Conservation (phyloP, 92 coral and sea anemone genomes). For the Umimayanthus chanpuru region DNA sequence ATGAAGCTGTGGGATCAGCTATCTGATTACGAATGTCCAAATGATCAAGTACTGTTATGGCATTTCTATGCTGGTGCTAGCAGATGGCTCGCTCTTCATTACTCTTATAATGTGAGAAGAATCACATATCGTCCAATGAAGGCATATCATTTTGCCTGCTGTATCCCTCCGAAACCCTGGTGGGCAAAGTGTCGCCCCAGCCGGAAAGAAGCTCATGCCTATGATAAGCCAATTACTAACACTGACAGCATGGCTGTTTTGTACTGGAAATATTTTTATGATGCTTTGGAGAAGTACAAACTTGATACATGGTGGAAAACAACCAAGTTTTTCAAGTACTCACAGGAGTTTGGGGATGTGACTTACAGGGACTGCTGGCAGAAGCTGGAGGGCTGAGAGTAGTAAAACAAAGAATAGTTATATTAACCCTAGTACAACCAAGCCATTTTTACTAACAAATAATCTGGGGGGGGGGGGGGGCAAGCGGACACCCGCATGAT, state of each 20-base stretch:
- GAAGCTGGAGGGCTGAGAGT: background rate
- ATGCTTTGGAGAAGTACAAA: constrained; percentile 55
- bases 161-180: constrained; percentile 77
- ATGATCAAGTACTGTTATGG: constrained; percentile 80
- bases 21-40: constrained; percentile 61
- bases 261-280: constrained; percentile 75
- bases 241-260: constrained; percentile 60
- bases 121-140: constrained; percentile 70
- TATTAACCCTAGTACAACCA: no score
- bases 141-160: constrained; percentile 79
- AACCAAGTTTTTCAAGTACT: constrained; percentile 57
- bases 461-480: no score
- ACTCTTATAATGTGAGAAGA: constrained; percentile 63
- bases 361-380: constrained; percentile 53
- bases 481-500: no score
- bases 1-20: constrained; percentile 63
- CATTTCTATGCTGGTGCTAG: constrained; percentile 70
- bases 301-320: constrained; percentile 80
- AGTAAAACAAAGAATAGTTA: background rate
- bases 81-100: constrained; percentile 54
- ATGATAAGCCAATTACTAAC: constrained; percentile 55
- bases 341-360: constrained; percentile 67
- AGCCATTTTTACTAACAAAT: no score
- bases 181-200: constrained; percentile 73
- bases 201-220: constrained; percentile 61